phyloP scores from a whole-genome alignment of 2,888 invertebrate genomes.

The Rhamnusium bicolor region DNA sequence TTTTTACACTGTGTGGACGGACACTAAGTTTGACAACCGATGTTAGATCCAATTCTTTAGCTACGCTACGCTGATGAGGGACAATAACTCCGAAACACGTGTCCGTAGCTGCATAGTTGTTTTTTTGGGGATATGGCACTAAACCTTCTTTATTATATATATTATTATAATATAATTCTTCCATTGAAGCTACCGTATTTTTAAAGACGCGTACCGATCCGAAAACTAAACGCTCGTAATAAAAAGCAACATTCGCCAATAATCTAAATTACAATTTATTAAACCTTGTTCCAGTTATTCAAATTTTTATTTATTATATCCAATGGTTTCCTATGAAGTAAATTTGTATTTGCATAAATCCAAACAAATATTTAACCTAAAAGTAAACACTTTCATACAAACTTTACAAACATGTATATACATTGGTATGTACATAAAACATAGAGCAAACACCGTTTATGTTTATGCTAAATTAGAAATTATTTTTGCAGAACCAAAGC shows the following conservation, averaged over 20 bases:
- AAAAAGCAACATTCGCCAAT: not conserved
- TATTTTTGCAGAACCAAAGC: constrained; percentile 27
- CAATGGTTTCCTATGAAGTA: not conserved
- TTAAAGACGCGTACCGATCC: not conserved
- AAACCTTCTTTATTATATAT: too few relatives aligned
- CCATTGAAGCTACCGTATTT: too few relatives aligned
- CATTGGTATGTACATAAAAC: not conserved
- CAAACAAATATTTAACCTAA: constrained; percentile 20
- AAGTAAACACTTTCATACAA: constrained; percentile 16
- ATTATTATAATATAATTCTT: too few relatives aligned
- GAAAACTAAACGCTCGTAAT: not conserved
- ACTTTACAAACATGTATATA: constrained; percentile 17
- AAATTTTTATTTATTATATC: not conserved
- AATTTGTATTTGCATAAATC: not conserved
- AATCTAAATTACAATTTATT: not conserved
- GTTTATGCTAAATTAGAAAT: constrained; percentile 19
- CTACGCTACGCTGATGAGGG: too few relatives aligned
- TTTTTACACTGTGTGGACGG: too few relatives aligned
- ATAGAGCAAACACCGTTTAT: not conserved
- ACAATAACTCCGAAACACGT: too few relatives aligned
- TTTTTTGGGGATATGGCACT: too few relatives aligned
- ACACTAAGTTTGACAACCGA: too few relatives aligned
- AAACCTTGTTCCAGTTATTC: not conserved
- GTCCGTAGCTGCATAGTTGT: too few relatives aligned
- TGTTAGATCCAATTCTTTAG: too few relatives aligned